Evolutionary conservation across 2,797 vertebrate species (phyloP).

Genomic region (Serranus cabrilla): DNA sequence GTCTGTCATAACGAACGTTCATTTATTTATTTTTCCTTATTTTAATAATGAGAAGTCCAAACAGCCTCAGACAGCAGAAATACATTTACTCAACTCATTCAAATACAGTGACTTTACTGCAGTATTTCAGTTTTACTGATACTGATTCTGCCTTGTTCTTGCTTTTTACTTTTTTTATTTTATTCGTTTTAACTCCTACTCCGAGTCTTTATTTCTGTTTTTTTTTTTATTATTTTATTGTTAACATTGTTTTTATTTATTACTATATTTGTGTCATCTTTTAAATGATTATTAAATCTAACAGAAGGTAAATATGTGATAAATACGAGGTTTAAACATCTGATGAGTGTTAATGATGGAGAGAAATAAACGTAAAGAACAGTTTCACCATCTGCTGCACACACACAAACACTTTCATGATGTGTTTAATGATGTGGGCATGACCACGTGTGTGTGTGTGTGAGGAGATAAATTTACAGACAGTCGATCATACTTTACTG

Average conservation of each 20-base stretch:
- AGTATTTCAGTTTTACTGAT: too few species aligned
- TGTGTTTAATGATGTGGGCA: conserved; percentile 23
- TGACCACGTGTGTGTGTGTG: neutral
- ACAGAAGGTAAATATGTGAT: neutral
- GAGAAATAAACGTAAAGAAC: neutral
- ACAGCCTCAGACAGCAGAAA: neutral
- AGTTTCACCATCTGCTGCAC: conserved; percentile 47
- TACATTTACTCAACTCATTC: too few species aligned
- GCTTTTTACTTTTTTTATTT: too few species aligned
- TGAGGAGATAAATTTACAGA: conserved; percentile 5
- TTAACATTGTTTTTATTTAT: too few species aligned
- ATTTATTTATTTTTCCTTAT: neutral
- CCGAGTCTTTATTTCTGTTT: too few species aligned
- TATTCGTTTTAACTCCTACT: too few species aligned
- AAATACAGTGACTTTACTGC: too few species aligned
- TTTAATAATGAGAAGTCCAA: neutral
- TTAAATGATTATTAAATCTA: neutral
- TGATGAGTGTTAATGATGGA: neutral
- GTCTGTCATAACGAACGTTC: neutral
- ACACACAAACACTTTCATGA: neutral
- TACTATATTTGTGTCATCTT: too few species aligned
- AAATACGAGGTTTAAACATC: neutral
- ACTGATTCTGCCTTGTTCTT: too few species aligned
- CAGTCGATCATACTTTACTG: neutral
- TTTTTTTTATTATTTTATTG: too few species aligned